These are phyloP conservation scores for Lithodes maja DNA, from an alignment of 2,888 invertebrate species.

Conservation along the genomic window DNA sequence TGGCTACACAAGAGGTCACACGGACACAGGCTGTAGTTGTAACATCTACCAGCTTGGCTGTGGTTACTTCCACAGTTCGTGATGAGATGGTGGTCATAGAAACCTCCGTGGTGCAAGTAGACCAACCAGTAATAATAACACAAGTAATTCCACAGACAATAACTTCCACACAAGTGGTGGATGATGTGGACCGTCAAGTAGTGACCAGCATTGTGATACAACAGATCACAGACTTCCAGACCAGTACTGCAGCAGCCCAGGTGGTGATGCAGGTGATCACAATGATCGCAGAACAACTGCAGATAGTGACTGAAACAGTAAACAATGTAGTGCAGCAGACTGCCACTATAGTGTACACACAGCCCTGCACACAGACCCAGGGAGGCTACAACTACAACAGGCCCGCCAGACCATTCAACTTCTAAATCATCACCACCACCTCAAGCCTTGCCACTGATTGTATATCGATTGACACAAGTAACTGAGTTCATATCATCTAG, in stretches of 20 bases:
- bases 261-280: conserved; percentile 47
- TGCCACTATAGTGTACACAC: conserved; percentile 46
- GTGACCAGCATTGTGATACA: conserved; percentile 45
- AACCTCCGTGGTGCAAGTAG: conserved; percentile 40
- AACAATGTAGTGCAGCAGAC: conserved; percentile 47
- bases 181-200: conserved; percentile 51
- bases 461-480: no score
- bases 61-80: conserved; percentile 53
- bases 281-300: conserved; percentile 33
- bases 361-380: conserved; percentile 41
- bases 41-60: conserved; percentile 48
- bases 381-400: conserved; percentile 63
- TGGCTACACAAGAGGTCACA: conserved; percentile 47
- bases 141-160: conserved; percentile 49
- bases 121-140: conserved; percentile 50
- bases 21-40: conserved; percentile 50
- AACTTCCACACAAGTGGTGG: conserved; percentile 54
- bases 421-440: neutral
- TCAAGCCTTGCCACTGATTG: neutral
- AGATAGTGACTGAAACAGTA: conserved; percentile 46
- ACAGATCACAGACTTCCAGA: conserved; percentile 56
- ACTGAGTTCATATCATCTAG: no score
- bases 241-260: conserved; percentile 45
- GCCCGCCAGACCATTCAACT: conserved; percentile 46
- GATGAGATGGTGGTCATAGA: conserved; percentile 22